Conservation (phyloP, 2,797 vertebrate species). For the Remorina albescens region DNA sequence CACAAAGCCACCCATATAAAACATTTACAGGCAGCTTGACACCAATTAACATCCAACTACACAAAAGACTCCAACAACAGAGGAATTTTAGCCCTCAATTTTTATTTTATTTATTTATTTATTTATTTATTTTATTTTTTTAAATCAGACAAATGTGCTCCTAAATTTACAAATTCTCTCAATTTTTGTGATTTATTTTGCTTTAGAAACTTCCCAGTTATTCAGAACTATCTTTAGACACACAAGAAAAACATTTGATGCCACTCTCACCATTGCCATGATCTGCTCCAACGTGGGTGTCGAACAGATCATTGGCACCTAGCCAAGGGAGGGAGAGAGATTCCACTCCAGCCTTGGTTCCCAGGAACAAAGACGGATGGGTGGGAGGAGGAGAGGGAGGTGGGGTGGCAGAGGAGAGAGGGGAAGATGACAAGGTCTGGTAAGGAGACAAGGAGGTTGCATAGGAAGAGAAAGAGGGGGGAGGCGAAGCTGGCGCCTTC, state of each 20-base stretch:
- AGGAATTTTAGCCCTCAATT: accelerated
- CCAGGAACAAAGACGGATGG: slow-evolving; percentile 68
- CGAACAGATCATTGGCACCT: slow-evolving; percentile 65
- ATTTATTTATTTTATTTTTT: no score
- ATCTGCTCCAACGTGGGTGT: slow-evolving; percentile 58
- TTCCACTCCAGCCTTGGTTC: slow-evolving; percentile 73
- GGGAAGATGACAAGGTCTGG: slow-evolving; percentile 70
- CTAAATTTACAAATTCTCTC: no score
- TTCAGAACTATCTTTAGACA: not conserved
- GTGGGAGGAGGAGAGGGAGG: slow-evolving; percentile 68
- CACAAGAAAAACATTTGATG: no score
- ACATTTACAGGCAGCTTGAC: not conserved
- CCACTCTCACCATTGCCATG: slow-evolving; percentile 73
- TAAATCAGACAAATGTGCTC: no score
- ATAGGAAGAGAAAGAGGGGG: slow-evolving; percentile 75
- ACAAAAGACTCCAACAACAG: not conserved
- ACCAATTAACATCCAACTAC: slow-evolving; percentile 15
- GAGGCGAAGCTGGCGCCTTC: slow-evolving; percentile 74
- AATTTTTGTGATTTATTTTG: no score
- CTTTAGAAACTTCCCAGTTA: no score
- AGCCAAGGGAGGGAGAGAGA: slow-evolving; percentile 75
- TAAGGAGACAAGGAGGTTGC: slow-evolving; percentile 62
- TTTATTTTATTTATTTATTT: no score
- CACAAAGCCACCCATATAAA: not conserved
- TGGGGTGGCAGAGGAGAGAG: slow-evolving; percentile 54